Conservation (phyloP, 1,140 invertebrate species). For the Radopholus similis region DNA sequence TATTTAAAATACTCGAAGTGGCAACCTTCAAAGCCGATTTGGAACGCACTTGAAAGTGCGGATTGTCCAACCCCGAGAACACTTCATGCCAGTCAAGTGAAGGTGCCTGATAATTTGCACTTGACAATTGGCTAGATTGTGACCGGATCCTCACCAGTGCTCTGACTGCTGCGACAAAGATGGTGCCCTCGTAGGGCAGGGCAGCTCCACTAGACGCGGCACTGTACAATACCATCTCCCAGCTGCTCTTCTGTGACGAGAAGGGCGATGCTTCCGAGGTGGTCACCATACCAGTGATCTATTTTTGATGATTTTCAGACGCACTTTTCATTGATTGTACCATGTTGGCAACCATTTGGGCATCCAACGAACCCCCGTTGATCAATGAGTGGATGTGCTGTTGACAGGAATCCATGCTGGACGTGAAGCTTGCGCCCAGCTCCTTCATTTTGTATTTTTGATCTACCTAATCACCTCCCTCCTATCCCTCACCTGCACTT, state of each 20-base stretch:
- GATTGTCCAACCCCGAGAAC: slow-evolving; percentile 80
- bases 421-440: slow-evolving; percentile 22
- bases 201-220: not conserved
- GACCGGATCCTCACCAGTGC: slow-evolving; percentile 10
- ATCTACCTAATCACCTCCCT: not conserved
- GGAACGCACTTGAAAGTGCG: slow-evolving; percentile 77
- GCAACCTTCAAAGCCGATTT: slow-evolving; percentile 78
- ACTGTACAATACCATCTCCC: slow-evolving; percentile 16
- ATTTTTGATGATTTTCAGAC: not conserved
- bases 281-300: slow-evolving; percentile 29
- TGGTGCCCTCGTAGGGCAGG: slow-evolving; percentile 9
- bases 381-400: slow-evolving; percentile 13
- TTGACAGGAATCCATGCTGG: slow-evolving; percentile 22
- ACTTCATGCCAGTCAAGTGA: slow-evolving; percentile 75
- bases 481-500: not conserved
- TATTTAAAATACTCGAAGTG: too few relatives aligned
- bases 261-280: not conserved
- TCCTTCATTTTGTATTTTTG: slow-evolving; percentile 14
- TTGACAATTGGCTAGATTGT: slow-evolving; percentile 3
- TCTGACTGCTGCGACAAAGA: slow-evolving; percentile 30
- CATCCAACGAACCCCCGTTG: slow-evolving; percentile 16
- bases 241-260: slow-evolving; percentile 5
- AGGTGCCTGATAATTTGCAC: slow-evolving; percentile 18
- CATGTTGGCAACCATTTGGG: slow-evolving; percentile 16
- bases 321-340: not conserved